Base-by-base conservation (phyloP, 2,888 invertebrate genomes). In the Erebia epiphron region DNA sequence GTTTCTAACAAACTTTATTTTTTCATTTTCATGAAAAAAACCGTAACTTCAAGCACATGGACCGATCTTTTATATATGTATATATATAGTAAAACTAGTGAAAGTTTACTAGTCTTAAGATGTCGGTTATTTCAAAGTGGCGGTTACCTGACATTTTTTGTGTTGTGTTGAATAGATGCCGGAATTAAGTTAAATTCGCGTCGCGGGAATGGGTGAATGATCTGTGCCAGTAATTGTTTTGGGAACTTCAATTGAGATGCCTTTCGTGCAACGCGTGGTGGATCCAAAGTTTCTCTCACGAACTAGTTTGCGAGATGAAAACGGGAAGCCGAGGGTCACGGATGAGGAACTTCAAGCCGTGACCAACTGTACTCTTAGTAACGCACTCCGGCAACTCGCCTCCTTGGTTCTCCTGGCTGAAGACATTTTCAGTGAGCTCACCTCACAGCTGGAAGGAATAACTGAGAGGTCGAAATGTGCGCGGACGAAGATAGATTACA, bases 281-380 rank as follows among this genome's bases (percentile, higher is more conserved):
- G 96, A 97, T 88, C 98, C 98, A 81, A 96, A 95, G 86, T 95
- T 94, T 93, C 92, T 98, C 87, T 96, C 97, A 83, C 95, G 96
- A 83, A 94, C 95, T 74, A 94, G 94, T 83, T 92, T 95, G 81
- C 94, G 94, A 79, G 94, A 95, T 80, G 94, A 92, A 73, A 91
- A 94, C 79, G 95, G 95, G 72, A 91, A 89, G 77, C 94, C 95
- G 69, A 92, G 86, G 80, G 94, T 96, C 65, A 92, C 93, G 67
- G 96, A 96, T 79, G 95, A 96, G 81, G 98, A 98, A 92, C 94
- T 98, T 84, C 97, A 97, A 85, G 97, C 97, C 74, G 97, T 98
- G 80, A 96, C 97, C 80, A 98, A 98, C 90, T 96, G 96, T 82
- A 97, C 98, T 76, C 93, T 98, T 78, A 96, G 97, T 89, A 96